These are phyloP conservation scores for Pipra filicauda DNA, from an alignment of 2,113 vertebrate genomes.

Conservation along the genomic window DNA sequence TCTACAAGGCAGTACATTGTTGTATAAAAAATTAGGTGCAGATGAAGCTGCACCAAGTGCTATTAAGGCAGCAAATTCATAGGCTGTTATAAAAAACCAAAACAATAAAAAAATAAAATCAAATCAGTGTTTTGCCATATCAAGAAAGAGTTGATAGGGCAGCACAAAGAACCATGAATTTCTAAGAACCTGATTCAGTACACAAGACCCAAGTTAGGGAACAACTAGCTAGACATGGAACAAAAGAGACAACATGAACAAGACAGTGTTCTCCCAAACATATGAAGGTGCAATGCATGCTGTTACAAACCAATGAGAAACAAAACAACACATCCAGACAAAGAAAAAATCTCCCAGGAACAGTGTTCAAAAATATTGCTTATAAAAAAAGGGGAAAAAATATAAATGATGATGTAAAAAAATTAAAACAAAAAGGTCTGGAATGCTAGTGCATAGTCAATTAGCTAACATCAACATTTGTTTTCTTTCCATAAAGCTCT, in stretches of 20 bases:
- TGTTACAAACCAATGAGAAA: conserved; percentile 70
- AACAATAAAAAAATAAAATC: conserved; percentile 48
- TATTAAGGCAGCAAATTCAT: conserved; percentile 82
- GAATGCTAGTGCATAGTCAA: conserved; percentile 85
- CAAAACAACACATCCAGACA: conserved; percentile 61
- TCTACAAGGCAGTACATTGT: conserved; percentile 91
- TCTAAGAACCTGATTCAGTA: conserved; percentile 55
- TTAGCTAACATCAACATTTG: conserved; percentile 68
- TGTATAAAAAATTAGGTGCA: conserved; percentile 86
- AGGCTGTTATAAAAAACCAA: conserved; percentile 53
- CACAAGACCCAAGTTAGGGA: conserved; percentile 52
- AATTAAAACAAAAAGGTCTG: conserved; percentile 70
- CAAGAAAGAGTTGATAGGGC: conserved; percentile 44
- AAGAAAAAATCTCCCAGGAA: conserved; percentile 76
- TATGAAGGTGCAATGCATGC: conserved; percentile 83
- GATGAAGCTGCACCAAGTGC: conserved; percentile 75
- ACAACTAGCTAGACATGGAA: conserved; percentile 66
- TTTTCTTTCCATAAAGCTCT: conserved; percentile 75
- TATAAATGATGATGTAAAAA: conserved; percentile 45
- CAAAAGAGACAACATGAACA: conserved; percentile 72
- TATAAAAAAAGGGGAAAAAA: conserved; percentile 49
- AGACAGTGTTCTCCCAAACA: conserved; percentile 83
- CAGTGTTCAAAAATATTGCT: conserved; percentile 78
- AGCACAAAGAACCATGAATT: conserved; percentile 58
- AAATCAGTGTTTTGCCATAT: conserved; percentile 62